Evolutionary conservation across 2,888 invertebrate genomes (phyloP), one percentile per base, ranked within the genome.

Genomic region (Brenthis daphne): DNA sequence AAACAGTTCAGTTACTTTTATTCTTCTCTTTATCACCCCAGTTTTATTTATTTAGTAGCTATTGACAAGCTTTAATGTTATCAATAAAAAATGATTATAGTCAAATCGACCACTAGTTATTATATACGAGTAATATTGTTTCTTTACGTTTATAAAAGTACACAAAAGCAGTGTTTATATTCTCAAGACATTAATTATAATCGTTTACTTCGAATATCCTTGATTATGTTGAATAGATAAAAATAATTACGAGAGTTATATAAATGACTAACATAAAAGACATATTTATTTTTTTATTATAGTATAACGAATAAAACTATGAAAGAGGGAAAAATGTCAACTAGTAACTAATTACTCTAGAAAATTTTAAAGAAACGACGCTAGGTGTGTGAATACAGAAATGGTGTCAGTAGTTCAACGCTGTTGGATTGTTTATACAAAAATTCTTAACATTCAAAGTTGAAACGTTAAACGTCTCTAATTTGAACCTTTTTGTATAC

Each of bases 381-480:
- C 64, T 64, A 68, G 58, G 63, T 57, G 61, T 61, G 54, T 65
- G 68, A 71, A 71, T 68, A 60, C 65, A 61, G 68, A 63, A 71
- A 71, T 63, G 65, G 68, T 65, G 71, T 68, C 68, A 71, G 70
- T 70, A 70, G 70, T 70, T 70, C 70, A 70, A 64, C 64, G 67
- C 58, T 58, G 58, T 51, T 16, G 64, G 57, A 67, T 67, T 67
- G 67, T 67, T 67, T 67, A 67, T 58, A 69, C 51, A 65, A 60
- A 71, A 63, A 65, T 54, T 65, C 63, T 65, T 77, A 76, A 68
- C 73, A 64, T 70, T 65, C 65, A 71, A 70, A 69, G 51, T 64
- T 68, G 54, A 82, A 76, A 81, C 82, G 80, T 82, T 85, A 85
- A 87, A 87, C 82, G 83, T 83, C 84, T 85, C 78, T 82, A 66